phyloP scores from a whole-genome alignment of 2,113 vertebrate genomes.

The Chloebia gouldiae region DNA sequence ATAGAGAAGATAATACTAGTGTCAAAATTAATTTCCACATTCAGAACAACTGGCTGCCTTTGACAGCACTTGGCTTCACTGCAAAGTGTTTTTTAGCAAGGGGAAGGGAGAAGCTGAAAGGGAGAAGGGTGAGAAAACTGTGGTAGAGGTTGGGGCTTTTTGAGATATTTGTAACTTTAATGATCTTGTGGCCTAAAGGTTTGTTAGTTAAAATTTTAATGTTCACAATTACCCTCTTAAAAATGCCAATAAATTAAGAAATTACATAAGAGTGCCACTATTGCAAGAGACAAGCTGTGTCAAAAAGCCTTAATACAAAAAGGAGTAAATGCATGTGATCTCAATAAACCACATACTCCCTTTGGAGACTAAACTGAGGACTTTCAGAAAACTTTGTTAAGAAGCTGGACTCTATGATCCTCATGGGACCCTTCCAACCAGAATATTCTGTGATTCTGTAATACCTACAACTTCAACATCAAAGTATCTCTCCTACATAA shows the following conservation, averaged over 20 bases:
- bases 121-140: not conserved
- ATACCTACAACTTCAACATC: not conserved
- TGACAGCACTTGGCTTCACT: not conserved
- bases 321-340: not conserved
- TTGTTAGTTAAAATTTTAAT: not conserved
- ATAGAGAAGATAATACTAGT: not conserved
- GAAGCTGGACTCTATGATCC: not conserved
- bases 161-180: not conserved
- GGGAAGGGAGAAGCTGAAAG: not conserved
- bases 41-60: not conserved
- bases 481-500: not conserved
- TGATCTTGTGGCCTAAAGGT: not conserved
- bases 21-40: not conserved
- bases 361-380: not conserved
- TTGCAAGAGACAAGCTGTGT: not conserved
- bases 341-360: not conserved
- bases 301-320: not conserved
- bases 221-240: not conserved
- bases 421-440: not conserved
- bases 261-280: not conserved
- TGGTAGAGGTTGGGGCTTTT: not conserved
- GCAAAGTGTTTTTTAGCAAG: not conserved
- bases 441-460: not conserved
- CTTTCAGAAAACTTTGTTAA: not conserved
- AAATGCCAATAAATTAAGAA: not conserved